These are phyloP conservation scores for Carassius gibelio DNA, from an alignment of 2,113 vertebrate genomes.

Conservation along the genomic window DNA sequence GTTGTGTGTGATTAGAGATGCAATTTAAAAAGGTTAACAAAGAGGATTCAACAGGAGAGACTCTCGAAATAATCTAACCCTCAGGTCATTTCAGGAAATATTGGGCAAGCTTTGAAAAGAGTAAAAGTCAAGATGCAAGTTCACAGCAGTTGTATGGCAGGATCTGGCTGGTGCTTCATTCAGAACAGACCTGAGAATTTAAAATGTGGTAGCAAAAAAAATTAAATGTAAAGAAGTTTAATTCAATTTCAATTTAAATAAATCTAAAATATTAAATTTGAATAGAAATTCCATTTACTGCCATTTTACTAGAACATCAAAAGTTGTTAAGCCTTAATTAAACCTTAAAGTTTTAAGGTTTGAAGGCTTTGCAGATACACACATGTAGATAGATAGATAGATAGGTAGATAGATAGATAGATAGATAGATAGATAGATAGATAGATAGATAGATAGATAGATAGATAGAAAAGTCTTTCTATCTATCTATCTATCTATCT, in stretches of 20 bases:
- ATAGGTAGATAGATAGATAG: neutral
- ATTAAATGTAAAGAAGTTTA: neutral
- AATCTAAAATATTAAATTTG: neutral
- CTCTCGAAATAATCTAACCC: slow-evolving; percentile 36
- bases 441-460: too few relatives aligned
- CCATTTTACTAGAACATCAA: neutral
- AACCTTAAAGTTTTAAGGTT: neutral
- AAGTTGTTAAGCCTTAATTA: neutral
- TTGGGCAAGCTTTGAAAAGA: slow-evolving; percentile 16
- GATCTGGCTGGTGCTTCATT: neutral
- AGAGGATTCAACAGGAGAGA: slow-evolving; percentile 15
- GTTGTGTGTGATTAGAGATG: slow-evolving; percentile 41
- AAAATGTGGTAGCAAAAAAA: neutral
- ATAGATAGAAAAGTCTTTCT: too few relatives aligned
- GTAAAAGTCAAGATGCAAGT: neutral
- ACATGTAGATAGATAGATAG: too few relatives aligned
- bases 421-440: too few relatives aligned
- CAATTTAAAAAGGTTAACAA: slow-evolving; percentile 47
- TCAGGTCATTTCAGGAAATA: slow-evolving; percentile 13
- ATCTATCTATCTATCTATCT: too few relatives aligned
- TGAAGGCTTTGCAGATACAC: too few relatives aligned
- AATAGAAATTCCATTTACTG: neutral
- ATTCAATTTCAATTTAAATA: neutral
- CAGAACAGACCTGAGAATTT: neutral
- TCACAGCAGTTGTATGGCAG: neutral